Evolutionary conservation across 1,140 invertebrate genomes (phyloP), one percentile per base, ranked within the genome.

Genomic region (Melanaphis sacchari): DNA sequence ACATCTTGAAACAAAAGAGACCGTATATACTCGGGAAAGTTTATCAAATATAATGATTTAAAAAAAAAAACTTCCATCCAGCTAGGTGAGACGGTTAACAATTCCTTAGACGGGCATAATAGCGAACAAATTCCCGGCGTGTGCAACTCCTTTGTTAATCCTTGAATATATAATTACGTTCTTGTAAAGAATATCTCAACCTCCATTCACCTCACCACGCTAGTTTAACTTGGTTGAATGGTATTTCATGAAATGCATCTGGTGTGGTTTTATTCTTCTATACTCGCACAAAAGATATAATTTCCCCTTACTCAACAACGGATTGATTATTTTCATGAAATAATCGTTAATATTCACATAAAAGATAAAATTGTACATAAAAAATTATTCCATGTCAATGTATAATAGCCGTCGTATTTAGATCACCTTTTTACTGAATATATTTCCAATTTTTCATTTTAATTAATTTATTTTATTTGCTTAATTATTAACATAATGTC

Each of bases 111-210:
- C 52, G 88, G 22, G 24, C 38, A 66, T 90, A n/a, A 66, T 66
- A 18, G 15, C 18, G 52, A 41, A 59, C 88, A 54, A 54, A 38
- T 54, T 54, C 88, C 40, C 36, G n/a, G 49, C 15, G 43, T 46
- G 21, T n/a, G 18, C 31, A 59, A 59, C 38, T 40, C n/a, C 24
- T n/a, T 66, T 66, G 89, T 41, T 90, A 90, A 90, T 54, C 15
- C 24, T 31, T 59, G 49, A 90, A 90, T 66, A 41, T 59, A 41
- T 90, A 90, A 90, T 90, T 31, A 41, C 54, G 46, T 85, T 26
- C 84, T 26, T 85, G 26, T 43, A 85, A 85, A 43, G 24, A 43
- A 85, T 43, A 8, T 31, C 84, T 85, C 40, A 18, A 8, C 24
- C 1, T 18, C 8, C 18, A 36, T 46, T 41, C 31, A 18, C 18